A percentile compares a stretch with the other conserved stretches of the same genome.
These are phyloP conservation scores for Hemitrygon akajei DNA, from an alignment of 2,797 vertebrate species.

Conservation along the genomic window DNA sequence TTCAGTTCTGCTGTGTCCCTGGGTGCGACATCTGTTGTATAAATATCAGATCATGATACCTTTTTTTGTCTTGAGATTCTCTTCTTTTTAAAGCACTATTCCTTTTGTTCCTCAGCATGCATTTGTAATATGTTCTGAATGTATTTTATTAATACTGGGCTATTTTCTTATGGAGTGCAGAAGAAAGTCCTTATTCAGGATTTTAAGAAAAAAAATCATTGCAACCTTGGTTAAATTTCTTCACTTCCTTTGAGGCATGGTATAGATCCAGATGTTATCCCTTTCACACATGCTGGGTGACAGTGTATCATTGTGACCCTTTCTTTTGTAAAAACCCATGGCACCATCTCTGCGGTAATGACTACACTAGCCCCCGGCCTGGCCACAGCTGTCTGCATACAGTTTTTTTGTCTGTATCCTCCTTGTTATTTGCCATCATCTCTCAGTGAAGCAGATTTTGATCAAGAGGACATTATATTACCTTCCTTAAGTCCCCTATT, in stretches of 20 bases:
- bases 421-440: slow-evolving; percentile 53
- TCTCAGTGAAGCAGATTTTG: slow-evolving; percentile 53
- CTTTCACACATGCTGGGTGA: slow-evolving; percentile 53
- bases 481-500: slow-evolving; percentile 57
- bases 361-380: slow-evolving; percentile 65
- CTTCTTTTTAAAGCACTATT: slow-evolving; percentile 36
- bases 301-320: slow-evolving; percentile 44
- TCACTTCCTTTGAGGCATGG: slow-evolving; percentile 63
- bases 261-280: slow-evolving; percentile 62
- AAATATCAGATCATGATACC: slow-evolving; percentile 80
- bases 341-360: slow-evolving; percentile 68
- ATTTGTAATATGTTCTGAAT: slow-evolving; percentile 37
- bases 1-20: slow-evolving; percentile 78
- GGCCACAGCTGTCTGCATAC: slow-evolving; percentile 61
- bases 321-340: slow-evolving; percentile 49
- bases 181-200: background rate
- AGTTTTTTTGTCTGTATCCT: slow-evolving; percentile 48
- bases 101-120: background rate
- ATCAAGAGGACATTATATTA: slow-evolving; percentile 63
- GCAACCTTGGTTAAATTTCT: slow-evolving; percentile 58
- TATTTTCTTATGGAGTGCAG: background rate
- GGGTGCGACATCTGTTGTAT: slow-evolving; percentile 87
- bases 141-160: slow-evolving; percentile 36
- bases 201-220: slow-evolving; percentile 45
- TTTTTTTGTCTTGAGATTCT: slow-evolving; percentile 48